phyloP scores from a whole-genome alignment of 2,797 vertebrate genomes.

The Buceros bicornis region DNA sequence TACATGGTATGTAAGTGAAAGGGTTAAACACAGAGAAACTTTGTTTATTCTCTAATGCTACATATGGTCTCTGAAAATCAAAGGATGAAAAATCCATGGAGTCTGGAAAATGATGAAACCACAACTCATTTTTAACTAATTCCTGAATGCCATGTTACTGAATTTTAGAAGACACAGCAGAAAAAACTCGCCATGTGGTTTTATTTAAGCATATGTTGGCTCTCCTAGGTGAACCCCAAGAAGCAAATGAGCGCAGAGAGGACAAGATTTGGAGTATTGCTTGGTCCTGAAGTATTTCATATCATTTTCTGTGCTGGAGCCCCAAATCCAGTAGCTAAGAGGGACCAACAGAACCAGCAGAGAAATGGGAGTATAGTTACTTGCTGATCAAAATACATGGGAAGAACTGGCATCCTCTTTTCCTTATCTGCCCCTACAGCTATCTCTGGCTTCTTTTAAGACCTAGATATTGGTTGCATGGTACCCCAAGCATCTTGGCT shows the following conservation, averaged over 20 bases:
- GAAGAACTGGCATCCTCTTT: not conserved
- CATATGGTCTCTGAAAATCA: slow-evolving; percentile 50
- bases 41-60: not conserved
- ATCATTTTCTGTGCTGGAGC: not conserved
- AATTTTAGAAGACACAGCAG: slow-evolving; percentile 45
- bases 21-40: slow-evolving; percentile 21
- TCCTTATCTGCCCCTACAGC: not conserved
- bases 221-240: not conserved
- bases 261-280: not conserved
- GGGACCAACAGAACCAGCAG: not conserved
- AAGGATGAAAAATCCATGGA: not conserved
- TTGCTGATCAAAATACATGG: not conserved
- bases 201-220: slow-evolving; percentile 25
- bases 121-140: slow-evolving; percentile 62
- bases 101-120: slow-evolving; percentile 43
- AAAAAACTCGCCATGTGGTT: slow-evolving; percentile 18
- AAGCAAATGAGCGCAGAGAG: not conserved
- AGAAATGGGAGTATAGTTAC: not conserved
- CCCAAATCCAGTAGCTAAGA: not conserved
- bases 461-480: not conserved
- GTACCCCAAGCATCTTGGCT: not conserved
- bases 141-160: slow-evolving; percentile 29
- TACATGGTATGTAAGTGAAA: not conserved
- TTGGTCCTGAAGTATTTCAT: not conserved
- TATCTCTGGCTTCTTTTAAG: not conserved